Evolutionary conservation across 2,888 invertebrate genomes (phyloP), one percentile per base, ranked within the genome.

Genomic region (Drosophila pseudotalamancana): DNA sequence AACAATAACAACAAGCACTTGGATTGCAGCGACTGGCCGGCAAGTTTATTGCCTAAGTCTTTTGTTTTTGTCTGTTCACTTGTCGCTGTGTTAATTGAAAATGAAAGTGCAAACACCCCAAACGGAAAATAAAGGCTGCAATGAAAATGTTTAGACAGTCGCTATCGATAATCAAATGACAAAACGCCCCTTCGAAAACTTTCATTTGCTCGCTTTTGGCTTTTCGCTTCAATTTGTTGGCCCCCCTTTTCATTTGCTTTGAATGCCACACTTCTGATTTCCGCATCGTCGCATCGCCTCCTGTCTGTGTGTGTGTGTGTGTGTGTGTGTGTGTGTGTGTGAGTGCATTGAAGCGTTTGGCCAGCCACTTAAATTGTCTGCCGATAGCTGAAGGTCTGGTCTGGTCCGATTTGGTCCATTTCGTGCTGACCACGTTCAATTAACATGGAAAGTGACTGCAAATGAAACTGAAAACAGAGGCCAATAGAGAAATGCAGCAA

Each of bases 21-120:
- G 4, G 27, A 46, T 16, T 27, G 29, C 35, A 11, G 34, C 34
- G 29, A 19, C 42, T 11, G 18, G 23, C 34, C 46, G 39, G 37
- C 66, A 40, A 55, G 70, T 74, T 70, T 61, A 61, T 57, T 60
- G 65, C 69, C 51, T 49, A 45, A 55, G 63, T 62, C 55, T 62
- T 68, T 63, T 55, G 46, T 64, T 59, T 65, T 48, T 35, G 43
- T 59, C 70, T 51, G 14, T 25, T 43, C 55, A 57, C 68, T 68
- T 73, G 73, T 65, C 51, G 45, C 29, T 35, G 68, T 65, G 71
- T 72, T 75, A 74, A 85, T 82, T 85, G 83, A 85, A 85, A 85
- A 82, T 71, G 87, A 85, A 85, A 85, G 85, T 82, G 79, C 77
- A 77, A 74, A 77, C 59, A 77, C 34, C 42, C 31, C 29, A 40